Evolutionary conservation across 1,140 invertebrate genomes (phyloP).

Genomic region (Lepeophtheirus salmonis): DNA sequence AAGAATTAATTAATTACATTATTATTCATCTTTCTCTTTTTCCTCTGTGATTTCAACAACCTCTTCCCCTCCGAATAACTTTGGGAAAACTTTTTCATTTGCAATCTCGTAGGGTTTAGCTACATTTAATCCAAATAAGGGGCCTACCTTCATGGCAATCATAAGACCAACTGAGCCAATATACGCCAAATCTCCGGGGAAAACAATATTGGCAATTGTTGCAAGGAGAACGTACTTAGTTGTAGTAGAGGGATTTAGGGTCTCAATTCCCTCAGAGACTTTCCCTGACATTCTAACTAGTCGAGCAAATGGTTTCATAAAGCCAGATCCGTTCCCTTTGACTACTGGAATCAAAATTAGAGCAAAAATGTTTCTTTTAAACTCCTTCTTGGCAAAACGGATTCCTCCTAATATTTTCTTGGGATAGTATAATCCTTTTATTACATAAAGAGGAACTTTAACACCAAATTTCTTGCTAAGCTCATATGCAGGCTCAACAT

Average conservation of each 20-base stretch:
- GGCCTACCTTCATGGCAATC: constrained; percentile 11
- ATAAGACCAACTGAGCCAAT: neutral
- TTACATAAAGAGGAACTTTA: constrained; percentile 8
- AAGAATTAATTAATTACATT: too few relatives aligned
- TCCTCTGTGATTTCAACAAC: too few relatives aligned
- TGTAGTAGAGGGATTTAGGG: neutral
- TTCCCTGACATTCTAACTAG: neutral
- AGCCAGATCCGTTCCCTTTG: constrained; percentile 8
- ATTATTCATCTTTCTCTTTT: too few relatives aligned
- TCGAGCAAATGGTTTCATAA: constrained; percentile 13
- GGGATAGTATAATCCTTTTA: constrained; percentile 13
- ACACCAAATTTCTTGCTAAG: neutral
- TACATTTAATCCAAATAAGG: constrained; percentile 5
- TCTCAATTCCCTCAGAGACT: neutral
- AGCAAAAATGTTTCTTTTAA: constrained; percentile 4
- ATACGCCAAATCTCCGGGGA: constrained; percentile 3
- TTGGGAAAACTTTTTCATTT: neutral
- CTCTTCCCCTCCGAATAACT: neutral
- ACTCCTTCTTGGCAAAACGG: constrained; percentile 3
- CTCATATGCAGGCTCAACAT: neutral
- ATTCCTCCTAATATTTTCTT: constrained; percentile 9
- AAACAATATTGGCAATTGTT: neutral
- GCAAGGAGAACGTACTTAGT: constrained; percentile 8
- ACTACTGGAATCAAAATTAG: neutral
- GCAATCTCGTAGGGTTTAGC: neutral